Evolutionary conservation across 2,888 invertebrate species (phyloP).

Genomic region (Marasmarcha lunaedactyla): DNA sequence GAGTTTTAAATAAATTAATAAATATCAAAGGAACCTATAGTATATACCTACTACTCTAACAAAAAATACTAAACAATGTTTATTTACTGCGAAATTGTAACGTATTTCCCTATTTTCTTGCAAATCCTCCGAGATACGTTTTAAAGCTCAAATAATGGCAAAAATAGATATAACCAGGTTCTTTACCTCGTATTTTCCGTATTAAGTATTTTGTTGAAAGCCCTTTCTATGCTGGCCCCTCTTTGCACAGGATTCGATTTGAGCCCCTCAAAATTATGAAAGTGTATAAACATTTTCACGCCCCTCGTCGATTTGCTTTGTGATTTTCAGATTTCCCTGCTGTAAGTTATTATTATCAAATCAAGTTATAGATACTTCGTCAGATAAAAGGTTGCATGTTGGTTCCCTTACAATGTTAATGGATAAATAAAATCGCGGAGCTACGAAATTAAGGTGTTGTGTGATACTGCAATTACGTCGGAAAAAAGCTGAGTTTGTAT

Average conservation of each 20-base stretch:
- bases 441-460: constrained; percentile 57
- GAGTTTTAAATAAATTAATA: too few relatives aligned
- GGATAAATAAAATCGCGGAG: constrained; percentile 51
- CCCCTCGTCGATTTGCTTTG: constrained; percentile 40
- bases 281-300: constrained; percentile 70
- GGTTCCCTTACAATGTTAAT: constrained; percentile 40
- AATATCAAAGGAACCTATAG: too few relatives aligned
- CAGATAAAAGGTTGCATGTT: constrained; percentile 51
- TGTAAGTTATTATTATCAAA: constrained; percentile 68
- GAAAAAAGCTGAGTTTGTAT: constrained; percentile 16
- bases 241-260: constrained; percentile 49
- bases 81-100: constrained; percentile 22
- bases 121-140: constrained; percentile 28
- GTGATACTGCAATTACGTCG: constrained; percentile 49
- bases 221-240: constrained; percentile 43
- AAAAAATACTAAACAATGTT: too few relatives aligned
- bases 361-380: constrained; percentile 60
- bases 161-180: constrained; percentile 43
- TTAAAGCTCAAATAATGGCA: constrained; percentile 33
- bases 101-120: constrained; percentile 19
- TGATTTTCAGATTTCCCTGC: constrained; percentile 51
- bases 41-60: too few relatives aligned
- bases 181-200: constrained; percentile 52
- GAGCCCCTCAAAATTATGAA: constrained; percentile 67
- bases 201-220: constrained; percentile 62